Base-by-base conservation (phyloP, 2,888 invertebrate genomes). In the Erebia epiphron region DNA sequence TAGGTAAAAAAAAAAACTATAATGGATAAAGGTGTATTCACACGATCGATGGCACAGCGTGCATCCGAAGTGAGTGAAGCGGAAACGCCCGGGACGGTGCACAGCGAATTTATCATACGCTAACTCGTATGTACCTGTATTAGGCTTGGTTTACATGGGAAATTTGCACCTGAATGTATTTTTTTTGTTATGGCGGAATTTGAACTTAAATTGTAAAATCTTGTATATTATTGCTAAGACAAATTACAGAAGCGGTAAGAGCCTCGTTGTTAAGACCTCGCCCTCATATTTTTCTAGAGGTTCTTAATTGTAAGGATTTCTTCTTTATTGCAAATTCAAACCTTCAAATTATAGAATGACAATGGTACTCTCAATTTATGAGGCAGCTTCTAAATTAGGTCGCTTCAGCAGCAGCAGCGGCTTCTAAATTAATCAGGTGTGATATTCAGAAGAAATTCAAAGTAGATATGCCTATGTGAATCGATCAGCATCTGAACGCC, bases 21-120 rank as follows among this genome's bases (percentile, higher is more conserved):
- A 78, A 80, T 75, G 81, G 81, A 83, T 87, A 87, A 89, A 89
- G 87, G 89, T 88, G 83, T 85, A 83, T 84, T 82, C 86, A 90
- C 82, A 88, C 87, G 86, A 90, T 89, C 88, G 86, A 90, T 89
- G 87, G 89, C 80, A 77, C 79, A 79, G 82, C 86, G 80, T 87
- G 89, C 88, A 91, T 84, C 86, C 83, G 84, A 83, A 85, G 83
- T 87, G 88, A 89, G 85, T 83, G 86, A 80, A 87, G 88, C 90
- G 91, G 90, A 91, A 91, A 80, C 79, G 80, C 87, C 84, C 86
- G 83, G 86, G 86, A 89, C 86, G 78, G 78, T 85, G 89, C 87
- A 85, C 87, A 84, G 82, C 82, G 86, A 86, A 88, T 91, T 86
- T 89, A 91, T 89, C 89, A 88, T 87, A 87, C 82, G 79, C 80